Percentiles rank a stretch among this genome's conserved stretches.
phyloP scores from a whole-genome alignment of 1,140 invertebrate genomes.

The Procambarus virginalis region DNA sequence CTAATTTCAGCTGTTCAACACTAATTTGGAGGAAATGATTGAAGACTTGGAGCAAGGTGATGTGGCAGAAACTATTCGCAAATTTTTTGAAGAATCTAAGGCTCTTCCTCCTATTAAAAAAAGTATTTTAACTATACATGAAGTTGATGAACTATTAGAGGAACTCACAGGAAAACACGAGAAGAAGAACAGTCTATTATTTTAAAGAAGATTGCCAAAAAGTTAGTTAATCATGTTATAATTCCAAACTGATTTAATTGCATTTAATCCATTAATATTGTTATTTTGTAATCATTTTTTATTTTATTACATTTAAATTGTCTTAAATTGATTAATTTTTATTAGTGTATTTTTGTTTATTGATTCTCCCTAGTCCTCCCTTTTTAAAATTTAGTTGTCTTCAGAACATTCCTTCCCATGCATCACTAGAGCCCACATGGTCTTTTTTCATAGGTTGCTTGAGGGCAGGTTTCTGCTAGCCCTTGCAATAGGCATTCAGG shows the following conservation, averaged over 20 bases:
- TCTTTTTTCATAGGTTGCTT: no score
- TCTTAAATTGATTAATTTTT: neutral
- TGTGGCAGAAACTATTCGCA: slow-evolving; percentile 89
- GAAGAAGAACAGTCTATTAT: slow-evolving; percentile 90
- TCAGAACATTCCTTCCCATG: no score
- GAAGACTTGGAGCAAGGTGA: slow-evolving; percentile 91
- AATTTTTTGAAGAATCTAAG: slow-evolving; percentile 84
- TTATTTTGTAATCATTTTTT: neutral
- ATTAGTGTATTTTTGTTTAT: no score
- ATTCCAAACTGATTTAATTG: no score
- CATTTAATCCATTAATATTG: neutral
- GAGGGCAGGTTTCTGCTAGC: no score
- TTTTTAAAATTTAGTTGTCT: no score
- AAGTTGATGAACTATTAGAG: slow-evolving; percentile 85
- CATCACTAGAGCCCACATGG: no score
- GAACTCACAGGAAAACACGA: slow-evolving; percentile 83
- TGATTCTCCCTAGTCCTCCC: no score
- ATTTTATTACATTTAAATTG: neutral
- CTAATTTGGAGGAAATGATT: slow-evolving; percentile 86
- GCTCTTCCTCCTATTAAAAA: slow-evolving; percentile 82
- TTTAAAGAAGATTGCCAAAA: slow-evolving; percentile 82
- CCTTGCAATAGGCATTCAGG: no score
- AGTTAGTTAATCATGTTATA: neutral
- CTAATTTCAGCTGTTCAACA: slow-evolving; percentile 79
- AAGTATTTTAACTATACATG: slow-evolving; percentile 81